Base-by-base conservation (phyloP, 1,140 invertebrate species). In the Lordiphosa mommai region DNA sequence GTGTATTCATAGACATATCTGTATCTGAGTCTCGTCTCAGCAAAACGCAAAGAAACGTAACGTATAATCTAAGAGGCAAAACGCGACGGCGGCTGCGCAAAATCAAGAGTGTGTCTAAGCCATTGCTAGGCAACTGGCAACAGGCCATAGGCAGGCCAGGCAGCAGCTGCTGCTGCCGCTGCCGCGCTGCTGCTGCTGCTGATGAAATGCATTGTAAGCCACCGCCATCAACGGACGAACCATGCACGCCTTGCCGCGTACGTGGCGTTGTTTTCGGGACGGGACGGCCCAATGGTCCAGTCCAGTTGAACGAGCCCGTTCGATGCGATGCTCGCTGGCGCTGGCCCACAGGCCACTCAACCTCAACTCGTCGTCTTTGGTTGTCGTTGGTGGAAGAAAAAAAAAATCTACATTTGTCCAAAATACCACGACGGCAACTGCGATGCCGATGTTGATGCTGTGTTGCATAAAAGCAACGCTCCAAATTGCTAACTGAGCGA, bases 401-500 rank as follows among this genome's bases (percentile, higher is more conserved):
- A 71, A 71, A 71, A 84, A 79, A 85, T 84, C 73, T 84, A 73
- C 71, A 77, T 86, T 86, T 86, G 68, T 77, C 74, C 68, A 86
- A 86, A 86, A 77, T 82, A 82, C 74, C 74, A 76, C 60, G 47
- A 69, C 60, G 51, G 55, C 59, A 47, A 70, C 72, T 58, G 33
- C 59, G 13, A 55, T 23, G 20, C 73, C 66, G 29, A 64, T 59
- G 38, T 27, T 53, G 50, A 27, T 27, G 23, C 23, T 47, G 56
- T 84, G 79, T 84, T 85, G 80, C 79, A 85, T 85, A 85, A 85
- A 85, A 73, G 68, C 80, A 85, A 85, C 80, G 79, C 73, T 85
- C 79, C 79, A 85, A 85, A 85, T 85, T 84, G 79, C 80, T 57
- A 79, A 85, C 74, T 77, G 85, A 84, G 77, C 84, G 86, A 86